These are phyloP conservation scores for Potorous gilbertii DNA, from an alignment of 2,797 vertebrate species.

Conservation along the genomic window DNA sequence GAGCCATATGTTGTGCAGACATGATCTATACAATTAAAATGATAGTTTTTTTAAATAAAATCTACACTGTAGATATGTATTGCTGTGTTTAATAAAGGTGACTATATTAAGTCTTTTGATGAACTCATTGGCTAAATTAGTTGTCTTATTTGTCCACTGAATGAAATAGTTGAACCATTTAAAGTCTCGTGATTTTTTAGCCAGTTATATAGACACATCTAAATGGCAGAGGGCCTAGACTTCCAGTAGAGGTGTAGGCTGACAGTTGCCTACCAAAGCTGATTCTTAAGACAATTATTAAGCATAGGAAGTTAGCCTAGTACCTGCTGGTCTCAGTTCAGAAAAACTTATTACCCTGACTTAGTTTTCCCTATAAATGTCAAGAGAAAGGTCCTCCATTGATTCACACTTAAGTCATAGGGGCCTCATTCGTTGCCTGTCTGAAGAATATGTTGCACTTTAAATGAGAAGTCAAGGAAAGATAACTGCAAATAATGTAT, in stretches of 20 bases:
- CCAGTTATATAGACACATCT: background rate
- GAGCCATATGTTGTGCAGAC: no score
- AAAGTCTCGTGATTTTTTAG: background rate
- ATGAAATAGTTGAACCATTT: background rate
- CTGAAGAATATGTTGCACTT: background rate
- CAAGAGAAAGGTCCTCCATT: background rate
- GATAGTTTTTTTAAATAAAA: background rate
- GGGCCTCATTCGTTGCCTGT: background rate
- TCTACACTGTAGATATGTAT: background rate
- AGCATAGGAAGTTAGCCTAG: background rate
- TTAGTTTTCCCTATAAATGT: background rate
- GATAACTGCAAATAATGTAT: background rate
- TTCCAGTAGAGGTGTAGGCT: background rate
- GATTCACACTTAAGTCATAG: background rate
- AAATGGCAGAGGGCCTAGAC: background rate
- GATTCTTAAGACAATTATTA: background rate
- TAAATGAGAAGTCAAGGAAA: background rate
- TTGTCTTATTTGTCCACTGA: background rate
- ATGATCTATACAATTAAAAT: background rate
- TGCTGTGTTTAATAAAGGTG: background rate
- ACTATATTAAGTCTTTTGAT: background rate
- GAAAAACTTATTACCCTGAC: background rate
- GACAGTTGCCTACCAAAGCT: background rate
- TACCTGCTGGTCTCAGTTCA: background rate
- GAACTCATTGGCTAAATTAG: background rate